Evolutionary conservation across 2,113 vertebrate species (phyloP).

Genomic region (Phalacrocorax carbo): DNA sequence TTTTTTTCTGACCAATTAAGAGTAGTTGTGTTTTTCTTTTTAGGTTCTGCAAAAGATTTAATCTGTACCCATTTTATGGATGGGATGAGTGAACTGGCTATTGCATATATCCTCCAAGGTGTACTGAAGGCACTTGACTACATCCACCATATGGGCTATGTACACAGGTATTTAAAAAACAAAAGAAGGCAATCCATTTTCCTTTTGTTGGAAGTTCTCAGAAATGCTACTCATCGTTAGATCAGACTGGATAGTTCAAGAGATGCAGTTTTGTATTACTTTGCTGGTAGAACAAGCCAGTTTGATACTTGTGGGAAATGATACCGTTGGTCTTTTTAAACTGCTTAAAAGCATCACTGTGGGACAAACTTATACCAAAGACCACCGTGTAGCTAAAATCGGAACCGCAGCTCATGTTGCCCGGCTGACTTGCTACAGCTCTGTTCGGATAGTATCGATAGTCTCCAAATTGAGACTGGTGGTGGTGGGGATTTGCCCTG

Average conservation of each 20-base stretch:
- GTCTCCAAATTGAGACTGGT: background rate
- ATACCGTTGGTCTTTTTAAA: background rate
- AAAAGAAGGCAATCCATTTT: fast-evolving
- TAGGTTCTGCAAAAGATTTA: slow-evolving; percentile 95
- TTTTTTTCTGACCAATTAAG: background rate
- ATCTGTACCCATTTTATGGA: slow-evolving; percentile 93
- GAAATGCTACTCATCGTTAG: background rate
- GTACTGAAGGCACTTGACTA: slow-evolving; percentile 93
- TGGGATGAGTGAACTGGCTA: slow-evolving; percentile 92
- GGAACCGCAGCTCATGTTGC: background rate
- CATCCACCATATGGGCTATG: slow-evolving; percentile 98
- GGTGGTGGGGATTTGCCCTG: background rate
- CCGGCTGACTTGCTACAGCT: background rate
- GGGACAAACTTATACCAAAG: background rate
- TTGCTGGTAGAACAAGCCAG: background rate
- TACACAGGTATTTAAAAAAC: slow-evolving; percentile 83
- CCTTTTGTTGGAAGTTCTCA: background rate
- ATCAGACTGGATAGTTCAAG: background rate
- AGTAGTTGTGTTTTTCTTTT: background rate
- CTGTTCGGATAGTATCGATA: background rate
- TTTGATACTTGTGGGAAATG: background rate
- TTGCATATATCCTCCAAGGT: slow-evolving; percentile 92
- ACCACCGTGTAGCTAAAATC: background rate
- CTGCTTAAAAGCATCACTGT: background rate
- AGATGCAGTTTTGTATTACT: background rate